These are phyloP conservation scores for Ophthalmolycus amberensis DNA, from an alignment of 2,113 vertebrate species.

Conservation along the genomic window DNA sequence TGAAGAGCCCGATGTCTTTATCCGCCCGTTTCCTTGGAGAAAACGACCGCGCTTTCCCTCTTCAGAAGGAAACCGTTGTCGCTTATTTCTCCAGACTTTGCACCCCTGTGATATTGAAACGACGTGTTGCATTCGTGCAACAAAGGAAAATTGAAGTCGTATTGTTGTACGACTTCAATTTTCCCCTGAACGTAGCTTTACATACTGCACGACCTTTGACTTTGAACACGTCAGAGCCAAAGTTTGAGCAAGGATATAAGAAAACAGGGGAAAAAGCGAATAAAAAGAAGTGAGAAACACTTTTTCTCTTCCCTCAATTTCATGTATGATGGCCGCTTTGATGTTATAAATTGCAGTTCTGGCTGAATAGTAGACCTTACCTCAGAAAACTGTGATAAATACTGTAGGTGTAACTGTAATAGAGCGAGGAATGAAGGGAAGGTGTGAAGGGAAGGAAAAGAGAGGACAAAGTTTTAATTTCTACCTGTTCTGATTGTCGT, in stretches of 20 bases:
- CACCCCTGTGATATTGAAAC: conserved; percentile 39
- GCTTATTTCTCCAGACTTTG: conserved; percentile 47
- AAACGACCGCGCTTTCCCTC: neutral
- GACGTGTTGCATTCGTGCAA: conserved; percentile 22
- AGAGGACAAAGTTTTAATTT: neutral
- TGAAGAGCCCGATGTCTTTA: conserved; percentile 41
- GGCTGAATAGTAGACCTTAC: neutral
- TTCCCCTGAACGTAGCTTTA: neutral
- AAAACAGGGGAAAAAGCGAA: neutral
- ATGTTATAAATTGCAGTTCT: conserved; percentile 1
- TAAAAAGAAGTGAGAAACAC: neutral
- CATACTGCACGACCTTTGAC: conserved; percentile 16
- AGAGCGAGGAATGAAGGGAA: neutral
- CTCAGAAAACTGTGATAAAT: neutral
- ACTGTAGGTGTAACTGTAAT: too few species aligned
- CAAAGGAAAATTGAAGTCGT: conserved; percentile 26
- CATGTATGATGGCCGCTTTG: neutral
- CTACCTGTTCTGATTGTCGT: neutral
- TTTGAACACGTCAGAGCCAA: neutral
- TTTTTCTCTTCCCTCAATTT: neutral
- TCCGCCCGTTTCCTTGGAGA: conserved; percentile 29
- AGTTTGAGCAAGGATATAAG: neutral
- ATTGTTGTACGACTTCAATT: conserved; percentile 6
- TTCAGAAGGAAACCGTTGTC: conserved; percentile 1
- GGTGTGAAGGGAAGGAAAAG: neutral